Base-by-base conservation (phyloP, 1,140 invertebrate species). In the Bombus huntii region DNA sequence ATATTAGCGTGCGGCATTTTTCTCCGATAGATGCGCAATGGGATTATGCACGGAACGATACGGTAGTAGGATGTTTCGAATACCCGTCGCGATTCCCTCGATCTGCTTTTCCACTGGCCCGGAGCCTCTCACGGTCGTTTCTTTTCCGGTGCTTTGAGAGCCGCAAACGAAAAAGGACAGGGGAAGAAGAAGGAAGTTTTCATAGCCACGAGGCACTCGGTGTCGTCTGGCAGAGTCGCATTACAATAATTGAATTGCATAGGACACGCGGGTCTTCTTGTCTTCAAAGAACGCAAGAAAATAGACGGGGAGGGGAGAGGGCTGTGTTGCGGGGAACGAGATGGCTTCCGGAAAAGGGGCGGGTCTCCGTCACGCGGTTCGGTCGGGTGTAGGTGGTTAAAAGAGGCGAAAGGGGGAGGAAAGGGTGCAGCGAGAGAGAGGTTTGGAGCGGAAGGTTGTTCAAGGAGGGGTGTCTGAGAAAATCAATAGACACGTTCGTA, bases 401-500 rank as follows among this genome's bases (percentile, higher is more conserved):
- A 84, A 79, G 66, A 79, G 83, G 47, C 72, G 87, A 85, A 88
- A 85, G 82, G 87, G 75, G 75, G 80, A 66, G 83, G 53, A 83
- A 83, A 71, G 79, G 88, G 86, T 82, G 88, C 81, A 82, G 79
- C 72, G n/a, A 39, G 77, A 53, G 77, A 53, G 66, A 83, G 76
- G 81, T 87, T 87, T 65, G 73, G 66, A 81, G 62, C 66, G 81
- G 85, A 87, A 79, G 84, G 78, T 81, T 22, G 84, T 85, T 85
- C 47, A 74, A 65, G 72, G 77, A 82, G 90, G 90, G 86, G 86
- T 87, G 89, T 88, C 88, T 92, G 91, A 91, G 92, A 93, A 94
- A 94, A 94, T 94, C 93, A 93, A 94, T 94, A 94, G 90, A 91
- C 92, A 89, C 93, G 91, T 94, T 94, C 91, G 87, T 90, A 91